A percentile compares a stretch with the other conserved stretches of the same genome.
These are phyloP conservation scores for Hestina assimilis DNA, from an alignment of 1,140 invertebrate species.

Conservation along the genomic window DNA sequence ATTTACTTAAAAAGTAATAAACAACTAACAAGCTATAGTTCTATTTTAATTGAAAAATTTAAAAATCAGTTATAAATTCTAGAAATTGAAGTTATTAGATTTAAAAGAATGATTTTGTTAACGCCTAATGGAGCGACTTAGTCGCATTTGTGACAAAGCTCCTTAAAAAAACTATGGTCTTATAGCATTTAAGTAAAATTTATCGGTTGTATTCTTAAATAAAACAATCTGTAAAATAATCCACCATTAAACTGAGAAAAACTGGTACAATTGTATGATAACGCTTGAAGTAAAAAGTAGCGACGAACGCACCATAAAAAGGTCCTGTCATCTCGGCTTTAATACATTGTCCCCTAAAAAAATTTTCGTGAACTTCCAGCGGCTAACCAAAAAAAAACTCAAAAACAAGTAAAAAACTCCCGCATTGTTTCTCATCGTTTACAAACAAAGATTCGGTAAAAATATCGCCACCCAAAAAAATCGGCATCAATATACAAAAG, in stretches of 20 bases:
- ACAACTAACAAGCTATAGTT: too few species aligned
- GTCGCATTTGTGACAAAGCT: too few species aligned
- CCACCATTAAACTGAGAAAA: constrained; percentile 21
- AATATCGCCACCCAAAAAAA: constrained; percentile 52
- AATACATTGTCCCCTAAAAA: constrained; percentile 31
- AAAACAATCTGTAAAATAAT: neutral
- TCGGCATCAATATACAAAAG: constrained; percentile 43
- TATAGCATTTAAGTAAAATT: neutral
- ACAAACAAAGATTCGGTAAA: constrained; percentile 68
- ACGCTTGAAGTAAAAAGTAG: constrained; percentile 22
- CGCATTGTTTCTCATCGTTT: constrained; percentile 62
- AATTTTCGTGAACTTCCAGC: constrained; percentile 28
- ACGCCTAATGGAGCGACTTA: too few species aligned
- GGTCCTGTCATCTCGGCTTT: constrained; percentile 29
- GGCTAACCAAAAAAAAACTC: constrained; percentile 16
- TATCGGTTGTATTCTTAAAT: neutral
- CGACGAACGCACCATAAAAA: constrained; percentile 15
- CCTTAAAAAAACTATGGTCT: too few species aligned
- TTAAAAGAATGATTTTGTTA: too few species aligned
- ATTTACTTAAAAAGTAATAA: too few species aligned
- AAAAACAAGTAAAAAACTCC: constrained; percentile 40
- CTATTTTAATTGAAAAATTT: too few species aligned
- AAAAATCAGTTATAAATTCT: too few species aligned
- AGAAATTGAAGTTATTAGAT: too few species aligned
- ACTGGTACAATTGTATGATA: constrained; percentile 22